Evolutionary conservation across 2,888 invertebrate species (phyloP), one percentile per base, ranked within the genome.

Genomic region (Acleris literana): DNA sequence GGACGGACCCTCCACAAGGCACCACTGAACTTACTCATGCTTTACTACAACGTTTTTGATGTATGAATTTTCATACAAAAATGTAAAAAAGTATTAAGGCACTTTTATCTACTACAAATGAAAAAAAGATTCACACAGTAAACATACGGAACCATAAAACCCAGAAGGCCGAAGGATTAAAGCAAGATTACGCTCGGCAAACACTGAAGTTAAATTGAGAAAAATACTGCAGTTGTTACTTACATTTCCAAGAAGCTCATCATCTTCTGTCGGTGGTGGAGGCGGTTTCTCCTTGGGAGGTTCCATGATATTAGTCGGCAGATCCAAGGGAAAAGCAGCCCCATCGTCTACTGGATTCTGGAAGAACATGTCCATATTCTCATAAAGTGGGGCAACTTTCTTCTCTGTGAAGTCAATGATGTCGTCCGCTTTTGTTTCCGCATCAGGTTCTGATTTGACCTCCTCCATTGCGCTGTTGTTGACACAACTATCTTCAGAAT

Each of bases 241-340:
- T 77, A 90, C 93, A 81, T 87, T 90, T 70, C 88, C 89, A 52
- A 90, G 85, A 64, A 93, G 87, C 76, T 91, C 92, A 75, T 92
- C 84, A 55, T 93, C 92, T 63, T 95, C 95, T 61, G 93, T 92
- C 0, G 96, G 96, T 2, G 96, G 96, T 13, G 97, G 97, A 1
- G 97, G 97, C 33, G 97, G 97, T 78, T 97, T 97, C 80, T 97
- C 97, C 78, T 95, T 96, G n/a, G 96, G 96, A 16, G 97, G 97
- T 78, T 96, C 96, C 77, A 95, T 71, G 49, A 86, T 90, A 78
- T 93, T 93, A 6, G 93, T 86, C 1, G 94, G 93, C 72, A 95
- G 86, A 69, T 94, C 94, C 75, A 95, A 79, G 3, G 92, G 93
- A 74, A 95, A 94, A 1, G 88, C 87, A 61, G 75, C 81, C 1